Conservation (phyloP, 2,888 invertebrate species). For the Orthosia cruda region DNA sequence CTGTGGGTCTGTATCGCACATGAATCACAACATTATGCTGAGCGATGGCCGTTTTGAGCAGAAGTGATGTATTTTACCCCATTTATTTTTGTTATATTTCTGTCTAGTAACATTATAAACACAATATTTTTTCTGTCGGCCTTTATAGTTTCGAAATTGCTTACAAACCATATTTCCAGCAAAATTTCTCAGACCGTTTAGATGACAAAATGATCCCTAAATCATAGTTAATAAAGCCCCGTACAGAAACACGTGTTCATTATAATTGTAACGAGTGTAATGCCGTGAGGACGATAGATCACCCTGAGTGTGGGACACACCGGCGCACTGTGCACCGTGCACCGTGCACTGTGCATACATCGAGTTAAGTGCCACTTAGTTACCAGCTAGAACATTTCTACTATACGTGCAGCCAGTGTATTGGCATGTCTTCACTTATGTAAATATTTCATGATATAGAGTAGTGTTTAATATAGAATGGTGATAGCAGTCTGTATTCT, state of each 20-base stretch:
- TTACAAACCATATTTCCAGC: too few species aligned
- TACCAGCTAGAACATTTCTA: slow-evolving; percentile 43
- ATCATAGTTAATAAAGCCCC: not conserved
- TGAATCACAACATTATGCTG: too few species aligned
- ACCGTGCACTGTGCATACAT: slow-evolving; percentile 49
- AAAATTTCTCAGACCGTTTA: too few species aligned
- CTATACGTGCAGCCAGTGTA: slow-evolving; percentile 41
- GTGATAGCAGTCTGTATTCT: not conserved
- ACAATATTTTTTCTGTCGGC: too few species aligned
- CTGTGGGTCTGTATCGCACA: too few species aligned
- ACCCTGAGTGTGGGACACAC: slow-evolving; percentile 38
- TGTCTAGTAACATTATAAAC: too few species aligned
- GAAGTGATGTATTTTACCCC: too few species aligned
- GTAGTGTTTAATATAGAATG: not conserved
- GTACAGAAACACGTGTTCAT: slow-evolving; percentile 33
- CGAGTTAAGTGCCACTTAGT: slow-evolving; percentile 61
- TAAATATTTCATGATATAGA: slow-evolving; percentile 22
- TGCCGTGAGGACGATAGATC: slow-evolving; percentile 51
- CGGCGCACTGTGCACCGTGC: slow-evolving; percentile 34
- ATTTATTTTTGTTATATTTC: too few species aligned
- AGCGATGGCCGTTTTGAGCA: too few species aligned
- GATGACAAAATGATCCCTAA: not conserved
- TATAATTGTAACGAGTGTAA: slow-evolving; percentile 44
- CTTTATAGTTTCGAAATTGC: too few species aligned
- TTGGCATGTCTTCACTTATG: slow-evolving; percentile 49